phyloP scores from a whole-genome alignment of 2,113 vertebrate species.

The Piprites chloris region DNA sequence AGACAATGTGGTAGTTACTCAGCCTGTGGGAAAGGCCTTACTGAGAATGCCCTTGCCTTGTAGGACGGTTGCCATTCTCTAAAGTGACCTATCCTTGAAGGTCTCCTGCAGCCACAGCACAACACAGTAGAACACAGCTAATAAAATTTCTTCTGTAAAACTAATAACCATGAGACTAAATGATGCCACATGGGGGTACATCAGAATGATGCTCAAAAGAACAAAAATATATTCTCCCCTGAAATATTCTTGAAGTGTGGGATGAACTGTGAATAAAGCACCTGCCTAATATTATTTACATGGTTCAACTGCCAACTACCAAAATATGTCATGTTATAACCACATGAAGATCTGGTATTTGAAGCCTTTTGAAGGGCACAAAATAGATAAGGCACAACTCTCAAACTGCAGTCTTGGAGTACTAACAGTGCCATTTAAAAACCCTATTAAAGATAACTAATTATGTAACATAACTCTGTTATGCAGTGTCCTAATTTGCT shows the following conservation, averaged over 20 bases:
- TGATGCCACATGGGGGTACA: neutral
- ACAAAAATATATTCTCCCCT: neutral
- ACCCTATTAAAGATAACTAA: neutral
- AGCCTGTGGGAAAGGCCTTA: neutral
- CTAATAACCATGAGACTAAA: neutral
- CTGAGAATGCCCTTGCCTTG: neutral
- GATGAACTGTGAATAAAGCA: neutral
- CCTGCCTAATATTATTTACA: neutral
- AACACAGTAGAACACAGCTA: neutral
- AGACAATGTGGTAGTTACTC: neutral
- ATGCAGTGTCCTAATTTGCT: neutral
- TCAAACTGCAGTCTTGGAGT: neutral
- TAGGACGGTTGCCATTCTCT: neutral
- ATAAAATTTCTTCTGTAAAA: neutral
- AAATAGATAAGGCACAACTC: neutral
- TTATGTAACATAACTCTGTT: neutral
- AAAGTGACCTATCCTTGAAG: neutral
- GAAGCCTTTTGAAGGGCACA: neutral
- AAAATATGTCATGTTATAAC: neutral
- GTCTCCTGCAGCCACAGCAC: neutral
- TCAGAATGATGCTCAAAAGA: neutral
- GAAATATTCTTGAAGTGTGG: neutral
- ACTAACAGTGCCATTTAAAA: neutral
- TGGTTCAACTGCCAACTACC: neutral
- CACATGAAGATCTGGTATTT: neutral